Evolutionary conservation across 30 jellyfish, hydroid and myxozoan species (phyloP).

Genomic region (Aurelia sp.): DNA sequence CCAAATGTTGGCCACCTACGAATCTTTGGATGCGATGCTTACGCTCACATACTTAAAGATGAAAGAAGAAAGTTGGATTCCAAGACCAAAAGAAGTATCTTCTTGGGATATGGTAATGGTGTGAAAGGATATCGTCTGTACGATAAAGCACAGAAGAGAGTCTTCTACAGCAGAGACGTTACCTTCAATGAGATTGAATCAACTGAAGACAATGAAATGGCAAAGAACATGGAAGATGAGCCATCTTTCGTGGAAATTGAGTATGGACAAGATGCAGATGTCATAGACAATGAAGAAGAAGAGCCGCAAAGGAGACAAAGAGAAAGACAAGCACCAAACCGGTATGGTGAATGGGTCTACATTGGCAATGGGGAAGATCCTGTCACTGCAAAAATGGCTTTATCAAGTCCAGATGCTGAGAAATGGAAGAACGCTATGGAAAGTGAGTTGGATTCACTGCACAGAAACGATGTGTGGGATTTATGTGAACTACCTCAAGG

Average conservation of each 20-base stretch:
- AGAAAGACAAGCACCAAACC: constrained; percentile 38
- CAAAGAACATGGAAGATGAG: neutral
- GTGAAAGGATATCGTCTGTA: constrained; percentile 44
- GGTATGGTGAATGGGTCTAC: constrained; percentile 44
- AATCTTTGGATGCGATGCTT: constrained; percentile 68
- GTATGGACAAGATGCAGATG: neutral
- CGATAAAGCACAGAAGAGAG: constrained; percentile 9
- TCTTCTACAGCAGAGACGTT: no score
- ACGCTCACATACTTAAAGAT: constrained; percentile 59
- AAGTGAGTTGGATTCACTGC: constrained; percentile 40
- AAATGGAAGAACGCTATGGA: constrained; percentile 57
- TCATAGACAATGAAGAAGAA: neutral
- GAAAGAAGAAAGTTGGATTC: constrained; percentile 56
- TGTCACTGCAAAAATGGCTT: constrained; percentile 8
- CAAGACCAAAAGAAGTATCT: constrained; percentile 26
- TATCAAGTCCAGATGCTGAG: constrained; percentile 13
- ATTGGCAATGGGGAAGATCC: constrained; percentile 44
- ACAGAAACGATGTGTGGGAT: constrained; percentile 59
- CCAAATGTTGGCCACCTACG: constrained; percentile 60
- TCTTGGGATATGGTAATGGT: constrained; percentile 38
- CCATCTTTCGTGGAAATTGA: neutral
- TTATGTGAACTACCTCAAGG: constrained; percentile 38
- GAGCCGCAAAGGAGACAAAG: neutral
- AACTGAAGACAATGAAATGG: no score
- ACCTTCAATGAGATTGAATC: no score